Base-by-base conservation (phyloP, 2,888 invertebrate genomes). In the Chrysomela aeneicollis region DNA sequence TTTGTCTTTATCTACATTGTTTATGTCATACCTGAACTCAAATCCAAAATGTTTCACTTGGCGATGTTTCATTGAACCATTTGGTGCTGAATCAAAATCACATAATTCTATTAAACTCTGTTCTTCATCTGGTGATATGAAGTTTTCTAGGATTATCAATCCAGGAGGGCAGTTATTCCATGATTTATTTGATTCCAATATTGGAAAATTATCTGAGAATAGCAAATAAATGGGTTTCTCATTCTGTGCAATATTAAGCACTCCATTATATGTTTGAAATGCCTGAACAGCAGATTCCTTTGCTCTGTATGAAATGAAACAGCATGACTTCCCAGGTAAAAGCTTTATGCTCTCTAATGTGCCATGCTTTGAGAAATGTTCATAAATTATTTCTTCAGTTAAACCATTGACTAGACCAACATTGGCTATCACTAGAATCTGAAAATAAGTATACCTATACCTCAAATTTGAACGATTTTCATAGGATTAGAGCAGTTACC, bases 21-120 rank as follows among this genome's bases (percentile, higher is more conserved):
- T 97, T 21, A 86, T 89, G 53, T 90, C 91, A 82, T 98, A 98
- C 67, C 90, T 84, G 81, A 98, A 98, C 79, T 95, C 94, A 82
- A 90, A 97, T 0, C 97, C 97, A 84, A 89, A 97, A 84, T 97
- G 97, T 78, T 89, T 91, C 0, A 97, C 97, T 83, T 87, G 87
- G 37, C 97, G 85, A 78, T 96, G 91, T 79, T 95, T 97, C 70
- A 95, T 82, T 35, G 76, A 81, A 10, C 73, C 79, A 42, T 2
- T 47, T 37, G 80, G 75, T 2, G 80, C 77, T 85, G 87, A 88
- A 69, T 87, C 79, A 74, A 93, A 86, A 26, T 86, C 63, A 37
- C 72, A 74, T 53, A 81, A 81, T 26, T 85, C 72, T 8, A 94
- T 73, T 1, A 95, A 83, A 5, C 67, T 26, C 1, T 79, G 66